phyloP scores from a whole-genome alignment of 2,797 vertebrate species.

The Enteromius viviparus region DNA sequence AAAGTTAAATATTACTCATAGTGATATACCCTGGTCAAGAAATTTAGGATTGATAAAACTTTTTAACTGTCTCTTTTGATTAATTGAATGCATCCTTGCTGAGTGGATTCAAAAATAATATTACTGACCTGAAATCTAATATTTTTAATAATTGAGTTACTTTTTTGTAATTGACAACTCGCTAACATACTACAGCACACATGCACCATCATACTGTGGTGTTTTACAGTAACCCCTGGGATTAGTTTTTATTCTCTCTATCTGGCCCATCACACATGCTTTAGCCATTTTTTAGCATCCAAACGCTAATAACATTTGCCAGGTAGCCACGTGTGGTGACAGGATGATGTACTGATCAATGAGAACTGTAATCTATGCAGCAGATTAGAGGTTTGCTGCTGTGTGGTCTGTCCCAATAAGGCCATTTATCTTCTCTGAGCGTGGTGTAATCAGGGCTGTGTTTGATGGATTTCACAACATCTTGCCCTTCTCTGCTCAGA shows the following conservation, averaged over 20 bases:
- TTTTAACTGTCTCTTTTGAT: background rate
- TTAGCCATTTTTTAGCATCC: conserved; percentile 39
- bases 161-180: background rate
- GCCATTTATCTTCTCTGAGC: conserved; percentile 41
- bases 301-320: conserved; percentile 52
- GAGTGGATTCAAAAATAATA: background rate
- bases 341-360: conserved; percentile 52
- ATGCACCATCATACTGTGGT: background rate
- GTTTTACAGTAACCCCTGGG: background rate
- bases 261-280: background rate
- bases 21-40: background rate
- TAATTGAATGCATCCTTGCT: background rate
- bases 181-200: no score
- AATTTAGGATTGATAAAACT: background rate
- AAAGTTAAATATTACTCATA: background rate
- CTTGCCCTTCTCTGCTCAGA: conserved; percentile 1
- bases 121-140: background rate
- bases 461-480: conserved; percentile 46
- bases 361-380: conserved; percentile 41
- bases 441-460: conserved; percentile 25
- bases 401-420: conserved; percentile 31
- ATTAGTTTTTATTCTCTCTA: background rate
- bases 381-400: conserved; percentile 23
- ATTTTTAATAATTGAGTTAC: no score
- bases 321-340: conserved; percentile 40